Evolutionary conservation across 2,113 vertebrate species (phyloP).

Genomic region (Toxostoma redivivum): DNA sequence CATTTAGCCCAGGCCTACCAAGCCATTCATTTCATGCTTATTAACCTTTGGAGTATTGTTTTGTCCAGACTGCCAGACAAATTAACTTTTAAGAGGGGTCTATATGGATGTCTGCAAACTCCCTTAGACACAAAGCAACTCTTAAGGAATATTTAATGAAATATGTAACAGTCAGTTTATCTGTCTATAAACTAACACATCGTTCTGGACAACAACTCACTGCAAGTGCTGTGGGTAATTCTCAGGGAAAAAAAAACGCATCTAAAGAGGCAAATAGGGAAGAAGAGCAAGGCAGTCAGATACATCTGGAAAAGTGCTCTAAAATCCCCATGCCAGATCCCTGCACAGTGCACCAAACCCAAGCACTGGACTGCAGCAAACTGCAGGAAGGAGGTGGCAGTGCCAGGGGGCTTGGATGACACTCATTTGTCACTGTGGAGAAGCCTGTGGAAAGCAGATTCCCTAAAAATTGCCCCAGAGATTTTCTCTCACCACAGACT

Average conservation of each 20-base stretch:
- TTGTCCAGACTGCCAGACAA: constrained; percentile 52
- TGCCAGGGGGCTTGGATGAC: not conserved
- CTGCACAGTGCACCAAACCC: not conserved
- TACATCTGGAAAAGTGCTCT: not conserved
- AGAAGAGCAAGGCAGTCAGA: not conserved
- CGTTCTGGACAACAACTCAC: not conserved
- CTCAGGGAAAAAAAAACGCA: not conserved
- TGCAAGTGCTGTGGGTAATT: not conserved
- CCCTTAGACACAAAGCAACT: constrained; percentile 37
- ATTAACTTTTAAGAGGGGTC: constrained; percentile 27
- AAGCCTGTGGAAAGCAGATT: not conserved
- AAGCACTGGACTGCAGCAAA: not conserved
- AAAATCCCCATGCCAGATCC: not conserved
- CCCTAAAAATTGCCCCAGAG: not conserved
- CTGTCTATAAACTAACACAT: constrained; percentile 8
- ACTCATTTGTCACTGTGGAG: not conserved
- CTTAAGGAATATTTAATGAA: constrained; percentile 55
- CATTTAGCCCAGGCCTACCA: constrained; percentile 1
- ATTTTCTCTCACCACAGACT: not conserved
- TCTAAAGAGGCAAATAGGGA: not conserved
- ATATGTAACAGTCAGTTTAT: constrained; percentile 8
- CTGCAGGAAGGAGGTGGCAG: not conserved
- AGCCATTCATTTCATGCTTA: constrained; percentile 34
- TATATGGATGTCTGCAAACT: constrained; percentile 23
- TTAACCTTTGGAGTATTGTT: constrained; percentile 61